Conservation (phyloP, 2,888 invertebrate genomes). For the Aspidiotus destructor region DNA sequence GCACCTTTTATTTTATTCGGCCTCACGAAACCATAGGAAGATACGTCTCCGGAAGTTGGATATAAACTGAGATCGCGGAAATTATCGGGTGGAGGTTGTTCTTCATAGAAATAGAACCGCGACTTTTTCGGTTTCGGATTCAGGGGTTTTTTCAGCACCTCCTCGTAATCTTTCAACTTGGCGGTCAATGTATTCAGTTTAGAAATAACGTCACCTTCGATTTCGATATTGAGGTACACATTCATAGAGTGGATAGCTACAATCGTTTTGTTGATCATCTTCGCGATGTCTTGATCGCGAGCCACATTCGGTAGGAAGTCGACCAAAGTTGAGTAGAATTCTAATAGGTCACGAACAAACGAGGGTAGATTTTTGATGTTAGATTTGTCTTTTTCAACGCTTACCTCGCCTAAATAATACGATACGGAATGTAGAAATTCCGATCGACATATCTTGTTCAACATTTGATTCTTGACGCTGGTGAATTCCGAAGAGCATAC, state of each 20-base stretch:
- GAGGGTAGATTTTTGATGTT: slow-evolving; percentile 37
- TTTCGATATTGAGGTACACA: slow-evolving; percentile 30
- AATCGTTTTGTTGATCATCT: slow-evolving; percentile 38
- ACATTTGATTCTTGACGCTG: slow-evolving; percentile 5
- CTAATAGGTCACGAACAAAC: slow-evolving; percentile 38
- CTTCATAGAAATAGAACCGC: slow-evolving; percentile 43
- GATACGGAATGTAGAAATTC: slow-evolving; percentile 24
- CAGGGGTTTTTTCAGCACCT: slow-evolving; percentile 31
- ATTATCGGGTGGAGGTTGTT: slow-evolving; percentile 43
- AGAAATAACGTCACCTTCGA: slow-evolving; percentile 27
- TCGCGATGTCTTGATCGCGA: slow-evolving; percentile 39
- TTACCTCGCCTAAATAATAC: slow-evolving; percentile 34
- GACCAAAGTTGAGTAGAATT: slow-evolving; percentile 42
- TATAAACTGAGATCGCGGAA: slow-evolving; percentile 49
- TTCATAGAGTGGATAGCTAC: slow-evolving; percentile 38
- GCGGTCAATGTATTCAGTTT: slow-evolving; percentile 29
- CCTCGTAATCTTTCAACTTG: slow-evolving; percentile 19
- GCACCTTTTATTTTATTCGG: slow-evolving; percentile 53
- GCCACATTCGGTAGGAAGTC: slow-evolving; percentile 40
- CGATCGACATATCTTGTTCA: slow-evolving; percentile 19
- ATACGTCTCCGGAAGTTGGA: slow-evolving; percentile 45
- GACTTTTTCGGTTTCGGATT: slow-evolving; percentile 21
- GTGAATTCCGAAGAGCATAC: slow-evolving; percentile 29
- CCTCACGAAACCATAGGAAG: slow-evolving; percentile 45
- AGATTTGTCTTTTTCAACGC: slow-evolving; percentile 35